These are phyloP conservation scores for Neotoxoptera formosana DNA, from an alignment of 1,140 invertebrate species.

Conservation along the genomic window DNA sequence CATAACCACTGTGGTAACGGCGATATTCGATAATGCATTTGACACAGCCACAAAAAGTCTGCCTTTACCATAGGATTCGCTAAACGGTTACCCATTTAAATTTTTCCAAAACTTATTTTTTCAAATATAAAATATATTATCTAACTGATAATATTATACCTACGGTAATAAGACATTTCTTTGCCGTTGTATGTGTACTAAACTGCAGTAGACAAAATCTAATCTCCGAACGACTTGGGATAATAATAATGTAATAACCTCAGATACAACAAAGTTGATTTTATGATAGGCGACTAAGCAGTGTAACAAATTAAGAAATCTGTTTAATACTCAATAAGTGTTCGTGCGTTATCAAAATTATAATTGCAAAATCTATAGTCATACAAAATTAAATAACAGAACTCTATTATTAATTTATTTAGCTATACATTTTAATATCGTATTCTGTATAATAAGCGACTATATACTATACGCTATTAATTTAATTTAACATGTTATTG, in stretches of 20 bases:
- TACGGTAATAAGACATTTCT: background rate
- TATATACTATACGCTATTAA: background rate
- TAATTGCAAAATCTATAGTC: background rate
- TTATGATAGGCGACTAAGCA: no score
- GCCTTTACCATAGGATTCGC: background rate
- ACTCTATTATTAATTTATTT: no score
- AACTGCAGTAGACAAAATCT: background rate
- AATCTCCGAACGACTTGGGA: background rate
- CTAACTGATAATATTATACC: background rate
- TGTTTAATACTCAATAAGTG: no score
- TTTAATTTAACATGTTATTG: background rate
- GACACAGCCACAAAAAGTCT: background rate
- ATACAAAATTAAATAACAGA: background rate
- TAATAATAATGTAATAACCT: background rate
- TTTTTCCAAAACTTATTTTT: background rate
- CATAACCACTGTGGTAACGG: background rate
- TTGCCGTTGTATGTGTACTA: background rate
- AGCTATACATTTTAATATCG: background rate
- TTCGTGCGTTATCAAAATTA: no score
- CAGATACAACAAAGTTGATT: background rate
- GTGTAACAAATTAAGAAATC: no score
- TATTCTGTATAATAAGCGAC: no score
- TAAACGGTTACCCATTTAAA: background rate
- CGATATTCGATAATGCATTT: background rate
- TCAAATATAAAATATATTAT: background rate